These are phyloP conservation scores for Calephelis nemesis DNA, from an alignment of 1,140 invertebrate species.

Conservation along the genomic window DNA sequence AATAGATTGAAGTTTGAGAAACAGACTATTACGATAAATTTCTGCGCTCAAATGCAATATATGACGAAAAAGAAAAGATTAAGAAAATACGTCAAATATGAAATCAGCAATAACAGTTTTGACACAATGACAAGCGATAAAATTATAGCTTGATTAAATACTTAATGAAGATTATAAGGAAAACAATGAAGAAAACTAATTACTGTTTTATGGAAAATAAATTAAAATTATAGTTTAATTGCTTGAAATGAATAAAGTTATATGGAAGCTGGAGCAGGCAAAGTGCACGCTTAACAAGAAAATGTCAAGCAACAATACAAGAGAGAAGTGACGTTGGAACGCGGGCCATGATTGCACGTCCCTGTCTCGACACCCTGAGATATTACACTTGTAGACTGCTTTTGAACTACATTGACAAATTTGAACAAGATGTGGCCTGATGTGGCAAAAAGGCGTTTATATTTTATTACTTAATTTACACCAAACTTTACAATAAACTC, in stretches of 20 bases:
- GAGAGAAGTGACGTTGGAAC: constrained; percentile 45
- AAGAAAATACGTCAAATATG: too few relatives aligned
- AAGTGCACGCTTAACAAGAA: constrained; percentile 62
- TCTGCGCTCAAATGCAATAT: too few relatives aligned
- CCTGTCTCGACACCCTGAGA: constrained; percentile 58
- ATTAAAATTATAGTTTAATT: constrained; percentile 19
- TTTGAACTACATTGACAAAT: constrained; percentile 23
- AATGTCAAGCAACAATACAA: constrained; percentile 65
- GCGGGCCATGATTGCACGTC: constrained; percentile 50
- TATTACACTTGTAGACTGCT: constrained; percentile 54
- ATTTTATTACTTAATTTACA: background rate
- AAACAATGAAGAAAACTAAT: too few relatives aligned
- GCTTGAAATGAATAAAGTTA: constrained; percentile 46
- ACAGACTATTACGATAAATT: too few relatives aligned
- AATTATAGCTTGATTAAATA: too few relatives aligned
- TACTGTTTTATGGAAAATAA: too few relatives aligned
- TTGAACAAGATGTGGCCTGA: constrained; percentile 26
- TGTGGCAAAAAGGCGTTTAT: background rate
- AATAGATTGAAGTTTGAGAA: too few relatives aligned
- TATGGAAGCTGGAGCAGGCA: constrained; percentile 49
- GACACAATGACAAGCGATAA: too few relatives aligned
- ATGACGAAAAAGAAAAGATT: too few relatives aligned
- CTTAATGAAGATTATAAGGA: too few relatives aligned
- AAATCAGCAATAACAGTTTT: too few relatives aligned
- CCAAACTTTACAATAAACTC: background rate